phyloP scores from a whole-genome alignment of 1,140 invertebrate genomes.

The Acromyrmex charruanus region DNA sequence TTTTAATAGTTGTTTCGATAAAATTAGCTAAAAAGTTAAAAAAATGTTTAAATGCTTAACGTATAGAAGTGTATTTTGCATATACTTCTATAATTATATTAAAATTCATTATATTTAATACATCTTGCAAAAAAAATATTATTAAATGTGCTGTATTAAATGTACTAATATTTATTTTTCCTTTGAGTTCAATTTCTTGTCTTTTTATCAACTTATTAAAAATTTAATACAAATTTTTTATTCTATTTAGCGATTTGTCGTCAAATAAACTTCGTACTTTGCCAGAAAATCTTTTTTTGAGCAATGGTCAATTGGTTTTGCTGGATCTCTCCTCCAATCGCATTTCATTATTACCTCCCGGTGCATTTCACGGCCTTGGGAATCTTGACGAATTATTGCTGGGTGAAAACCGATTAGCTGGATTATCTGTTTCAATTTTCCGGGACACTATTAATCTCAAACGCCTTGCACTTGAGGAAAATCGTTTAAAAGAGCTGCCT shows the following conservation, averaged over 20 bases:
- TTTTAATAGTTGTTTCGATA: not conserved
- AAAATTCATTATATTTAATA: conserved; percentile 1
- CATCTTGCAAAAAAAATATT: not conserved
- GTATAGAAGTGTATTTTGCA: not conserved
- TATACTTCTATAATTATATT: not conserved
- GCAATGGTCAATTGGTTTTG: conserved; percentile 81
- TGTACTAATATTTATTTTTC: not conserved
- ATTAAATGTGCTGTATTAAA: not conserved
- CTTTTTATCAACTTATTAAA: not conserved
- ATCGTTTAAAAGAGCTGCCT: conserved; percentile 89
- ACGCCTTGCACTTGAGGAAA: conserved; percentile 91
- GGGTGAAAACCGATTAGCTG: conserved; percentile 84
- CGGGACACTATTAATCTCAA: conserved; percentile 88
- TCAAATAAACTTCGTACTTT: conserved; percentile 90
- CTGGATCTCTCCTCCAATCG: conserved; percentile 86
- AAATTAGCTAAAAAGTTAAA: not conserved
- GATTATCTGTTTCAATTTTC: conserved; percentile 88
- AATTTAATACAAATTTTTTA: conserved; percentile 20
- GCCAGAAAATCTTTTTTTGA: conserved; percentile 85
- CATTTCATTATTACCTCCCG: conserved; percentile 80
- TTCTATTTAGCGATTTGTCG: conserved; percentile 89
- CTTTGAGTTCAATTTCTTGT: not conserved
- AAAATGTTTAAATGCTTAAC: not conserved
- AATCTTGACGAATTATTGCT: conserved; percentile 87
- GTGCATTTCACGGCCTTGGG: conserved; percentile 82